Percentiles rank a stretch among this genome's conserved stretches.
Conservation (phyloP, 2,797 vertebrate species). For the Falco naumanni region DNA sequence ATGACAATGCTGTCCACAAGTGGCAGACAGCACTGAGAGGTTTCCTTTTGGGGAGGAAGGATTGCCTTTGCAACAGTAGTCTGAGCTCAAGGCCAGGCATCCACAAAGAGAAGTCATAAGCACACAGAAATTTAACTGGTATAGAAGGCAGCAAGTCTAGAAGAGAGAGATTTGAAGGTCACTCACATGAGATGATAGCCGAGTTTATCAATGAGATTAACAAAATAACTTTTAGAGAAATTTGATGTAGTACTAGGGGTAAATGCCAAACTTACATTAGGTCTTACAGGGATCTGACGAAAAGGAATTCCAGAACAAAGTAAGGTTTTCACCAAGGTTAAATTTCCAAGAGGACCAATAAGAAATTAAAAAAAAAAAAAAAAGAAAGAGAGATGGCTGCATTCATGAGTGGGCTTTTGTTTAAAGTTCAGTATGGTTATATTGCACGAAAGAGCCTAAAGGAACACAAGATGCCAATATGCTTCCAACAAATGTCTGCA, state of each 20-base stretch:
- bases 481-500: background rate
- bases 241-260: background rate
- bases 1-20: background rate
- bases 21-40: background rate
- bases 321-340: background rate
- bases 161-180: background rate
- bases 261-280: background rate
- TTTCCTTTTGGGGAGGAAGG: background rate
- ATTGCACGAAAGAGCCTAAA: background rate
- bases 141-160: background rate
- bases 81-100: constrained; percentile 8
- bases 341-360: background rate
- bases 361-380: background rate
- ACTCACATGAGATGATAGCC: background rate
- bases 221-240: background rate
- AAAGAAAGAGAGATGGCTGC: background rate
- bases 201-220: background rate
- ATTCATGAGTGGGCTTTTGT: background rate
- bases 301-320: background rate
- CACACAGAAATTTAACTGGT: background rate
- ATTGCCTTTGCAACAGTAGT: background rate
- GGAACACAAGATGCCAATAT: background rate
- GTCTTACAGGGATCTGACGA: background rate
- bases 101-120: background rate
- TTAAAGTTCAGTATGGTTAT: background rate